Evolutionary conservation across 2,797 vertebrate species (phyloP), one percentile per base, ranked within the genome.

Genomic region (Tympanoctomys barrerae): DNA sequence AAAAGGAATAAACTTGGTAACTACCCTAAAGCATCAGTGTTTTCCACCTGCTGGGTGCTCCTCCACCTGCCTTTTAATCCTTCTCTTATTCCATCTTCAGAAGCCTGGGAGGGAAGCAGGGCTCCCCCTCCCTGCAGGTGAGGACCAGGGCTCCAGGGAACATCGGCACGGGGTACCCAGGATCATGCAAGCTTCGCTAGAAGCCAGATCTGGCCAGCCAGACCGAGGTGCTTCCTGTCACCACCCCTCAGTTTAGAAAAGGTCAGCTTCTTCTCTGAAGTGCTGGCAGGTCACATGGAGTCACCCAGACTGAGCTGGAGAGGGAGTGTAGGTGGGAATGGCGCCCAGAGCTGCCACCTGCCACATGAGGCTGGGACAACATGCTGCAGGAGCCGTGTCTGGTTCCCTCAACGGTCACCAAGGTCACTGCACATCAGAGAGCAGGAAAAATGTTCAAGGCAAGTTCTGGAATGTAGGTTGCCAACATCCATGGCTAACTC

Each of bases 281-380:
- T 59, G 66, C 61, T 80, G 77, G 89, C 49, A 77, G 87, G 81
- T 66, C 46, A 57, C 0, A 1, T 54, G 31, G 54, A 92, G 64
- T 91, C 89, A 81, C 61, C 2, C 70, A 96, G 80, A 89, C 66
- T 59, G 73, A 73, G 77, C n/a, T n/a, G 22, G 36, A 85, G 81
- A 79, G 78, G 42, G 57, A 87, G 28, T 7, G 24, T 21, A 0
- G 0, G n/a, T 90, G 84, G 91, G 94, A 97, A 94, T 11, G 4
- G 59, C 97, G 94, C 95, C 96, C 95, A 93, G 94, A 90, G 93
- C 87, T 82, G 78, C 89, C 91, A 88, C 84, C 77, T 97, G 93
- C 96, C 94, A 94, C 61, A 66, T 85, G 73, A 91, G 62, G 12
- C 22, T 62, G 46, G 92, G 83, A 92, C 0, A 39, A 73, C 0